These are phyloP conservation scores for Poecilia wingei DNA, from an alignment of 2,797 vertebrate species.

Conservation along the genomic window DNA sequence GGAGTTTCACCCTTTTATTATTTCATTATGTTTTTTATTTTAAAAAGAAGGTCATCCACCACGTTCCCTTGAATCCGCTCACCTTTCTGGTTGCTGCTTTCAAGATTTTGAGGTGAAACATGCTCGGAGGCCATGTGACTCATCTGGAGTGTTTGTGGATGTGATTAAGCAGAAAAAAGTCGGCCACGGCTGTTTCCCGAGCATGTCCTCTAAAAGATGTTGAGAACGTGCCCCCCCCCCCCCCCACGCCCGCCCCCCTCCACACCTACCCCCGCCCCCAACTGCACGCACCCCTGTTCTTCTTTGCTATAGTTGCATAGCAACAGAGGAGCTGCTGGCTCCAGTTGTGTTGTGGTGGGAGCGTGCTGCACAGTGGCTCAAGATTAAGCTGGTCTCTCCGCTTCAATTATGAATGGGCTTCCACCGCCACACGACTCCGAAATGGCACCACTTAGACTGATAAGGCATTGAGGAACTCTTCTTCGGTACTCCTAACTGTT, in stretches of 20 bases:
- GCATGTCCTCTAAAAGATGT: constrained; percentile 77
- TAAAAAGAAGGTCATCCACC: constrained; percentile 15
- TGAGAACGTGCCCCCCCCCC: constrained; percentile 55
- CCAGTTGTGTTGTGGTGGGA: constrained; percentile 77
- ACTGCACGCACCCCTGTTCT: constrained; percentile 26
- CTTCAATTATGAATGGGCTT: constrained; percentile 84
- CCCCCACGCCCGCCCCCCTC: constrained; percentile 14
- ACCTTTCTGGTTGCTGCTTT: constrained; percentile 17
- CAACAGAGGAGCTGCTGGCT: constrained; percentile 82
- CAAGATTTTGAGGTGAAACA: constrained; percentile 20
- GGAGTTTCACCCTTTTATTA: constrained; percentile 1
- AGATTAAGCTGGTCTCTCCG: constrained; percentile 77
- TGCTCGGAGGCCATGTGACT: constrained; percentile 1
- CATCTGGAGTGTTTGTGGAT: constrained; percentile 19
- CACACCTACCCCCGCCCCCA: constrained; percentile 15
- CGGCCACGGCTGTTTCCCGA: constrained; percentile 42
- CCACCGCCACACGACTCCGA: constrained; percentile 70
- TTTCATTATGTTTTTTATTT: too few species aligned
- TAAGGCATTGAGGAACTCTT: constrained; percentile 64
- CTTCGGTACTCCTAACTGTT: constrained; percentile 59
- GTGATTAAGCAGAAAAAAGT: constrained; percentile 22
- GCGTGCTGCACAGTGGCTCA: constrained; percentile 66
- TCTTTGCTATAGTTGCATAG: constrained; percentile 83
- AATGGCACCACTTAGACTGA: constrained; percentile 72
- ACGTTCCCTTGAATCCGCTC: constrained; percentile 12